A percentile compares a stretch with the other conserved stretches of the same genome.
phyloP scores from a whole-genome alignment of 1,140 invertebrate species.

The Nymphalis io region DNA sequence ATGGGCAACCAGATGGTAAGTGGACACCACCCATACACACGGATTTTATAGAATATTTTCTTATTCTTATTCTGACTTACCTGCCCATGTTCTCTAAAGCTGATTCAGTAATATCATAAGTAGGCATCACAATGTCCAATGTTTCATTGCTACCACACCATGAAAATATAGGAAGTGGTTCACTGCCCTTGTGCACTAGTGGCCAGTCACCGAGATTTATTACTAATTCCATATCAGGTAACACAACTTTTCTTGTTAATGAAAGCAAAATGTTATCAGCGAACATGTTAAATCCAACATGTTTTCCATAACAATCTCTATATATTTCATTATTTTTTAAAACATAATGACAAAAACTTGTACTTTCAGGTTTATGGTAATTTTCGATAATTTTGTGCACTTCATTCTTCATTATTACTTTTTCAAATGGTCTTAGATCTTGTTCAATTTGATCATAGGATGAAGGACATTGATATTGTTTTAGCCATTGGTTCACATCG shows the following conservation, averaged over 20 bases:
- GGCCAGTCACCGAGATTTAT: slow-evolving; percentile 98
- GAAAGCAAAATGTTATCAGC: slow-evolving; percentile 94
- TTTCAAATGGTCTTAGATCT: slow-evolving; percentile 87
- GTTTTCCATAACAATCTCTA: slow-evolving; percentile 94
- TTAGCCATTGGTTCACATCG: slow-evolving; percentile 85
- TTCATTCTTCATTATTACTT: slow-evolving; percentile 87
- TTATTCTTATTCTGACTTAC: slow-evolving; percentile 74
- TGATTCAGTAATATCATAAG: slow-evolving; percentile 96
- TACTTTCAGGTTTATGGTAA: slow-evolving; percentile 87
- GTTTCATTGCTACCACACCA: slow-evolving; percentile 96
- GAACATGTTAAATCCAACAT: slow-evolving; percentile 98
- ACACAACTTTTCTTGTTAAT: slow-evolving; percentile 88
- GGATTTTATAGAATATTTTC: too few species aligned
- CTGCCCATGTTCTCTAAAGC: slow-evolving; percentile 94
- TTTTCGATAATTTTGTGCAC: slow-evolving; percentile 82
- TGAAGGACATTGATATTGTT: slow-evolving; percentile 85
- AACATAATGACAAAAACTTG: slow-evolving; percentile 95
- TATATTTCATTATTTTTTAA: slow-evolving; percentile 93
- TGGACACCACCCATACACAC: too few species aligned
- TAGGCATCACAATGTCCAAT: slow-evolving; percentile 95
- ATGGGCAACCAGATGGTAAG: too few species aligned
- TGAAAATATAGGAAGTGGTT: slow-evolving; percentile 92
- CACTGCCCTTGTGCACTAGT: slow-evolving; percentile 81
- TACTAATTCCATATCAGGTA: slow-evolving; percentile 95
- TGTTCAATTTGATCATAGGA: slow-evolving; percentile 86